These are phyloP conservation scores for Lepidurus packardi DNA, from an alignment of 1,140 invertebrate species.

Conservation along the genomic window DNA sequence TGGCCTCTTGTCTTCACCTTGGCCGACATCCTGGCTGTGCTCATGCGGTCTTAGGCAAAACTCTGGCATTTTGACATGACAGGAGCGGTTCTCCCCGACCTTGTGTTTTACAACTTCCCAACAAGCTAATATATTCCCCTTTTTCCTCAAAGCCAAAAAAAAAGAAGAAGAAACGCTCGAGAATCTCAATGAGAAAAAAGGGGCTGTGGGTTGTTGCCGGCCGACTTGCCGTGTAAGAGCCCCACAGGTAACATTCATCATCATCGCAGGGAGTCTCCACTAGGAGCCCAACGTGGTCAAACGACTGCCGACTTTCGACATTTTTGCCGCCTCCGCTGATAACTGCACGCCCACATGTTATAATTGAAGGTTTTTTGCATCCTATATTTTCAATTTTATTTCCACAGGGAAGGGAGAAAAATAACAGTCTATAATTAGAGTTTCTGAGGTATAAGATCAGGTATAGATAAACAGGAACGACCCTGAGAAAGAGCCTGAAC, in stretches of 20 bases:
- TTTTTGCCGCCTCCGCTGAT: not conserved
- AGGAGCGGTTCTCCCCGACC: conserved; percentile 20
- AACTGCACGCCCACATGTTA: not conserved
- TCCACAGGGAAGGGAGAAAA: not conserved
- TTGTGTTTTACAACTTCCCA: conserved; percentile 15
- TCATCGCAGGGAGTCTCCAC: conserved; percentile 13
- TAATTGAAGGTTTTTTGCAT: not conserved
- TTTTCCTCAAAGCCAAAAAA: not conserved
- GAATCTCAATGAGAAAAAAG: conserved; percentile 8
- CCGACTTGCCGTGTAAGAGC: not conserved
- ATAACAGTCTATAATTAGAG: not conserved
- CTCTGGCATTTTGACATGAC: conserved; percentile 14
- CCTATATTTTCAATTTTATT: not conserved
- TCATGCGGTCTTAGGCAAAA: not conserved
- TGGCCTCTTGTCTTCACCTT: conserved; percentile 9
- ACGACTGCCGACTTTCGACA: not conserved
- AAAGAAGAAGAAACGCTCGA: not conserved
- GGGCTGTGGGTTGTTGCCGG: not conserved
- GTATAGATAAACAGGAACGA: not conserved
- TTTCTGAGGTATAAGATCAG: not conserved
- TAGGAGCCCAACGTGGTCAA: conserved; percentile 13
- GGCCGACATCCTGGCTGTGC: not conserved
- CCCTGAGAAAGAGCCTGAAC: not conserved
- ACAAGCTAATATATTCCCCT: not conserved
- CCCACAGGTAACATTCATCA: conserved; percentile 21